These are phyloP conservation scores for Megalops cyprinoides DNA, from an alignment of 2,797 vertebrate species.

Conservation along the genomic window DNA sequence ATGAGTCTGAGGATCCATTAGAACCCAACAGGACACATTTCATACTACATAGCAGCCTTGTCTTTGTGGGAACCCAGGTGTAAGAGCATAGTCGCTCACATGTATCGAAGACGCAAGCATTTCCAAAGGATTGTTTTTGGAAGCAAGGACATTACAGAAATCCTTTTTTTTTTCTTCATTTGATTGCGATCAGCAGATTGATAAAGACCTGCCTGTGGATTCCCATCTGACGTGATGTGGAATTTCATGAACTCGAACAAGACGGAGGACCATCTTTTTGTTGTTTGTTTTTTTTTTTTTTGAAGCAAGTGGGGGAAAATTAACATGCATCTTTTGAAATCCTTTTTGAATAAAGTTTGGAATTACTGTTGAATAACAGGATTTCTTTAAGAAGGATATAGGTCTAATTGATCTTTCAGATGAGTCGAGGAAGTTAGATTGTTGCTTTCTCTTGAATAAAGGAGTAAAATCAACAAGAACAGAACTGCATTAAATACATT, in stretches of 20 bases:
- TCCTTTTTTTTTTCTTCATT: conserved; percentile 26
- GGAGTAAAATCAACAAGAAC: conserved; percentile 54
- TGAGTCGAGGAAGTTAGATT: conserved; percentile 35
- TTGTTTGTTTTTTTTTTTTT: conserved; percentile 27
- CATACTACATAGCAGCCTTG: conserved; percentile 40
- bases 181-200: conserved; percentile 51
- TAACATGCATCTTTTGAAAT: conserved; percentile 47
- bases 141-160: conserved; percentile 44
- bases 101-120: conserved; percentile 26
- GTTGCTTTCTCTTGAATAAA: conserved; percentile 45
- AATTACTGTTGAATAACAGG: conserved; percentile 53
- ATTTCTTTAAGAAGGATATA: conserved; percentile 42
- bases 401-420: conserved; percentile 41
- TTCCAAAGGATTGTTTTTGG: conserved; percentile 41
- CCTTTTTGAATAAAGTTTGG: conserved; percentile 50
- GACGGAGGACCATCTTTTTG: conserved; percentile 40
- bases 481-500: conserved; percentile 54
- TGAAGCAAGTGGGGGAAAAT: conserved; percentile 52
- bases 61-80: conserved; percentile 39
- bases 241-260: conserved; percentile 41
- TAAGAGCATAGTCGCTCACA: conserved; percentile 23
- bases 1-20: conserved; percentile 68
- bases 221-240: conserved; percentile 38
- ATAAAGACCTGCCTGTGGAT: conserved; percentile 49
- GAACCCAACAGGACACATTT: conserved; percentile 27